Base-by-base conservation (phyloP, 2,113 vertebrate genomes). In the Oriolus oriolus region DNA sequence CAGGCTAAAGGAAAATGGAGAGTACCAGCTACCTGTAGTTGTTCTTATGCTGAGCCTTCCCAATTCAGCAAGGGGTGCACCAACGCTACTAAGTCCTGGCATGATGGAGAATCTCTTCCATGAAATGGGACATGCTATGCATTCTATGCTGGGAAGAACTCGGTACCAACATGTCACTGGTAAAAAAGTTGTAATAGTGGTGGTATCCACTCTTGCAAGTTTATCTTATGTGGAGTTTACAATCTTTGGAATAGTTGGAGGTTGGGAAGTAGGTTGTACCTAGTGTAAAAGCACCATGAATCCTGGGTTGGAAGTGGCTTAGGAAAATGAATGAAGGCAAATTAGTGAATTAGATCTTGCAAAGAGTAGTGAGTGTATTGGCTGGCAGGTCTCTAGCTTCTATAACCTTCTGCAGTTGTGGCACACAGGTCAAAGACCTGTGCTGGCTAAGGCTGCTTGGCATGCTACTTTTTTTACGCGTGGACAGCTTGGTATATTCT, bases 71-170 rank as follows among this genome's bases (percentile, higher is more conserved):
- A 98, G 97, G 76, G 94, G 93, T 10, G 89, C 97, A 30, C 99
- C 99, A 60, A 98, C 98, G 0, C 97, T 99, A 17, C 97, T 99
- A 20, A 99, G 98, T 23, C 99, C 99, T 3, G 98, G 98, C 22
- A 99, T 99, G 99, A 99, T 99, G 99, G 99, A 99, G 90, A 99
- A 99, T 95, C 99, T 99, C 35, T 99, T 99, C 97, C 99, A 99
- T 30, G 99, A 99, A 96, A 99, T 99, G 99, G 99, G 99, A 2
- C 99, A 99, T 49, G 99, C 99, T 89, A 99, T 99, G 99, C 99
- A 99, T 97, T 99, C 99, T 11, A 99, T 99, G 99, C 97, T 99
- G 74, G 99, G 99, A 57, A 98, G 99, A 82, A 99, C 99, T 56
- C 98, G 98, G 39, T 99, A 99, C 97, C 99, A 99, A 49, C 99